Conservation (phyloP, 2,888 invertebrate species). For the Listrodromus nycthemerus region DNA sequence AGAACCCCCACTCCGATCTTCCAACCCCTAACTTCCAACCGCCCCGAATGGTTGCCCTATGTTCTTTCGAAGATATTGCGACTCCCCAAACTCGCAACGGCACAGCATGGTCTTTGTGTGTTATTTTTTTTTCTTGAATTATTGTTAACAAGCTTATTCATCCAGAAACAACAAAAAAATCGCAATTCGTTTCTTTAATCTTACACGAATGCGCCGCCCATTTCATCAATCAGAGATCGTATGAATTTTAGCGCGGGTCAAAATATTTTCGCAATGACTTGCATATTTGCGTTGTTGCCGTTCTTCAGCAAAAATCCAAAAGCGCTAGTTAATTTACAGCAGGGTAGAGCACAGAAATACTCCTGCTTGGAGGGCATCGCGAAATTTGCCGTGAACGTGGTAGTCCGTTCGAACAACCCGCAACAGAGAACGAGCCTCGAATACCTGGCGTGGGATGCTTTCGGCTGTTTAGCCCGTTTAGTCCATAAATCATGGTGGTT, state of each 20-base stretch:
- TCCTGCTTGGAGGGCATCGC: constrained; percentile 24
- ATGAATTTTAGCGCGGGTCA: constrained; percentile 75
- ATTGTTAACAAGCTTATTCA: neutral
- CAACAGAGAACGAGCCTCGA: constrained; percentile 67
- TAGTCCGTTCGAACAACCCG: constrained; percentile 37
- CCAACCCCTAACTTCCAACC: constrained; percentile 74
- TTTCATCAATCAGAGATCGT: constrained; percentile 48
- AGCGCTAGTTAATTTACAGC: neutral
- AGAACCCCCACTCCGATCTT: constrained; percentile 67
- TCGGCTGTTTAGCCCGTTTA: constrained; percentile 76
- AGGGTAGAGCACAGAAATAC: constrained; percentile 2
- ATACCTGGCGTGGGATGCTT: constrained; percentile 79
- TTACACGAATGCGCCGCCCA: neutral
- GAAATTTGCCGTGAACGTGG: constrained; percentile 47
- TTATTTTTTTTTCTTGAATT: neutral
- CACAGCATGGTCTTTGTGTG: constrained; percentile 27
- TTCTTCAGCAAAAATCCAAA: constrained; percentile 8
- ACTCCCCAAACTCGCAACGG: constrained; percentile 35
- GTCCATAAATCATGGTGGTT: constrained; percentile 80
- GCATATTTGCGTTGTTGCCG: constrained; percentile 55
- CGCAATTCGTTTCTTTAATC: no score
- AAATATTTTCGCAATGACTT: constrained; percentile 79
- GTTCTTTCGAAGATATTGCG: constrained; percentile 28
- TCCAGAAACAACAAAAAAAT: neutral
- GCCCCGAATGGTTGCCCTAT: constrained; percentile 72